Percentiles rank a stretch among this genome's conserved stretches.
Evolutionary conservation across 1,140 invertebrate genomes (phyloP).

Genomic region (Tribolium castaneum): DNA sequence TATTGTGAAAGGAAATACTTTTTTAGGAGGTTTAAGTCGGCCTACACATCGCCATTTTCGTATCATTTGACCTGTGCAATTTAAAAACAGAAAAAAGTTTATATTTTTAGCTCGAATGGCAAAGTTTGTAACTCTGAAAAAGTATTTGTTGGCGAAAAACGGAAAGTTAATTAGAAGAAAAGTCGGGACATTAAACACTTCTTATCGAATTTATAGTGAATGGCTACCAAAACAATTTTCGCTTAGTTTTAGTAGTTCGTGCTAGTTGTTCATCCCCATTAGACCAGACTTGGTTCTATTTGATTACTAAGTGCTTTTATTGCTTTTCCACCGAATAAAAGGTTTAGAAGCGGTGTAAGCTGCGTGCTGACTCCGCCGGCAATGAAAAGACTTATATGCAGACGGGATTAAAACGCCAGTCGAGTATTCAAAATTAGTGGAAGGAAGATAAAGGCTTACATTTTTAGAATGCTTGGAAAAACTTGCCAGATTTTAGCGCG

Average conservation of each 20-base stretch:
- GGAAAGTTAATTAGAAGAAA: too few relatives aligned
- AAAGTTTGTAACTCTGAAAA: too few relatives aligned
- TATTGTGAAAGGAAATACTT: too few relatives aligned
- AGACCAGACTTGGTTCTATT: slow-evolving; percentile 17
- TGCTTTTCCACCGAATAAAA: slow-evolving; percentile 26
- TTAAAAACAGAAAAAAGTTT: too few relatives aligned
- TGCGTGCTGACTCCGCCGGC: slow-evolving; percentile 12
- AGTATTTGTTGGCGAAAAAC: too few relatives aligned
- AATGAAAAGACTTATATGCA: slow-evolving; percentile 25
- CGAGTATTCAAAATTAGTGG: slow-evolving; percentile 30
- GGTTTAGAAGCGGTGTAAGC: slow-evolving; percentile 19
- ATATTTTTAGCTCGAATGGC: too few relatives aligned
- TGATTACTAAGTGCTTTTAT: slow-evolving; percentile 33
- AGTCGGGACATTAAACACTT: not conserved
- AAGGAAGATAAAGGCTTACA: slow-evolving; percentile 10
- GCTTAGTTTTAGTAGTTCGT: slow-evolving; percentile 15
- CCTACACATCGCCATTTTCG: too few relatives aligned
- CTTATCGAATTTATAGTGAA: not conserved
- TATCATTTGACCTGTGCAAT: too few relatives aligned
- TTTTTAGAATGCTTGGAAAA: not conserved
- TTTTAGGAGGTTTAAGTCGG: too few relatives aligned
- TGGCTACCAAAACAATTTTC: not conserved
- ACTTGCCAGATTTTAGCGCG: too few relatives aligned
- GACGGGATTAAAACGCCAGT: slow-evolving; percentile 17
- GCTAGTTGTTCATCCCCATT: slow-evolving; percentile 22